Evolutionary conservation across 2,797 vertebrate genomes (phyloP), one percentile per base, ranked within the genome.

Genomic region (Cossypha niveicapilla): DNA sequence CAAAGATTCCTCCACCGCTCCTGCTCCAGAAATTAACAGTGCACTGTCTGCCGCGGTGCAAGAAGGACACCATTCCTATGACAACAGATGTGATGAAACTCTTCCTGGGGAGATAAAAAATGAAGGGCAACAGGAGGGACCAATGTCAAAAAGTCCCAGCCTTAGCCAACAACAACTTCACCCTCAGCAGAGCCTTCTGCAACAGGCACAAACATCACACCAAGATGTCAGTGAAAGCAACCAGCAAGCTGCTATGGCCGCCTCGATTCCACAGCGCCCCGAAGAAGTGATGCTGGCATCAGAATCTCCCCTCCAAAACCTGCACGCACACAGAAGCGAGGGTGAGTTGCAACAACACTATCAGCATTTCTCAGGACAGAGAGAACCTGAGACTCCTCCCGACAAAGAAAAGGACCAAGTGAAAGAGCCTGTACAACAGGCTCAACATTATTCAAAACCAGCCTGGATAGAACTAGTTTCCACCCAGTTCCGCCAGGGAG

Each of bases 381-480:
- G 94, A 88, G 83, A 97, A 73, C 93, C 74, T 8, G 82, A 95
- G 65, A 93, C 76, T 93, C 58, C 94, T 96, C 95, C 95, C 65
- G 54, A 95, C 56, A 95, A 79, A 78, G 94, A 97, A 72, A 95
- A 96, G 94, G 97, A 97, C 71, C 97, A 97, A 74, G 79, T 50
- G 22, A 97, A 96, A 91, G 97, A 94, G n/a, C 94, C 68, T 12
- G 65, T 95, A 72, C 97, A 97, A 79, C 97, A 97, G 93, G 65
- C 88, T 44, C 96, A 95, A 79, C 63, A 13, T 54, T 98, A 95
- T 48, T 92, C 97, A 66, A 98, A 98, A 90, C 96, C 97, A 72
- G 97, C 96, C 56, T 99, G 99, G 99, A 98, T 98, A 86, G 98
- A 98, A 92, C 89, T 98, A 84, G 98, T 98, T 95, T 96, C 98